phyloP scores from a whole-genome alignment of 2,113 vertebrate species.

The Glaucidium brasilianum region DNA sequence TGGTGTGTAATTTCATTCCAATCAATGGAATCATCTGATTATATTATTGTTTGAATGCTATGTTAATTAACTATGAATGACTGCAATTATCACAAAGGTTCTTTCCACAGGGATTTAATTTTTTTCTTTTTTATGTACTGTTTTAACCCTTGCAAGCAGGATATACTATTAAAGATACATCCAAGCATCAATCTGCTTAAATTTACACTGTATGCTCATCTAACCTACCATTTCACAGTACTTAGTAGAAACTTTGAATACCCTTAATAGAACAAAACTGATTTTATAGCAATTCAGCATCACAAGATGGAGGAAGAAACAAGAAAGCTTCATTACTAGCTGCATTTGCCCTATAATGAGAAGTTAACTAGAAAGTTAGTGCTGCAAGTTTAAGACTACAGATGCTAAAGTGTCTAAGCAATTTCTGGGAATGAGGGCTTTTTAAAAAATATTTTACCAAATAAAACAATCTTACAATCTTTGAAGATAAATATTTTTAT shows the following conservation, averaged over 20 bases:
- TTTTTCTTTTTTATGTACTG: background rate
- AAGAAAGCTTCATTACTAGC: background rate
- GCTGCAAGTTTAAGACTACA: background rate
- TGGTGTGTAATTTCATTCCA: constrained; percentile 39
- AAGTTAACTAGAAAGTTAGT: background rate
- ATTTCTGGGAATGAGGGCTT: background rate
- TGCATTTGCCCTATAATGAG: background rate
- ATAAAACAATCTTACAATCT: background rate
- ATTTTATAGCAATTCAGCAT: background rate
- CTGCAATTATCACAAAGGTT: constrained; percentile 57
- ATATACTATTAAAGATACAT: background rate
- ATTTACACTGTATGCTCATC: background rate
- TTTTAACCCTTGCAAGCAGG: constrained; percentile 28
- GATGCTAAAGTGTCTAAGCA: background rate
- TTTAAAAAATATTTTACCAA: background rate
- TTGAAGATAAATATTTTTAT: background rate
- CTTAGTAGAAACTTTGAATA: background rate
- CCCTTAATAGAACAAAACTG: background rate
- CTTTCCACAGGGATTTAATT: background rate
- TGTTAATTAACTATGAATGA: constrained; percentile 60
- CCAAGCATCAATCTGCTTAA: background rate
- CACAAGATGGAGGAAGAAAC: background rate
- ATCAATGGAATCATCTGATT: constrained; percentile 61
- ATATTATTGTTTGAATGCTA: constrained; percentile 55
- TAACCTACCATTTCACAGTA: background rate